A percentile compares a stretch with the other conserved stretches of the same genome.
These are phyloP conservation scores for Amphimallon solstitiale DNA, from an alignment of 2,888 invertebrate species.

Conservation along the genomic window DNA sequence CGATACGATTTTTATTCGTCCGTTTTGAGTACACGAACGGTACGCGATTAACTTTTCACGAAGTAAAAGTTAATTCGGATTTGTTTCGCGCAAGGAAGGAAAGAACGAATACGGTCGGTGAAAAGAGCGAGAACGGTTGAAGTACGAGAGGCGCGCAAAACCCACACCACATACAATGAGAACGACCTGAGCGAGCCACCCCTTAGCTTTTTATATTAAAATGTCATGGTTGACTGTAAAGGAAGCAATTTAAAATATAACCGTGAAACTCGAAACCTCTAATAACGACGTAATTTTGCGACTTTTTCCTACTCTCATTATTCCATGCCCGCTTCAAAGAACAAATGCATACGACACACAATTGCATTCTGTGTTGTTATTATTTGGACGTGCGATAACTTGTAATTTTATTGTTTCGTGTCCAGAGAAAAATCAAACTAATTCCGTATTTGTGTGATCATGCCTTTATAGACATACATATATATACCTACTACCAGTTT, in stretches of 20 bases:
- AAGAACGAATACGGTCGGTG: background rate
- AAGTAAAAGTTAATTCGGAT: background rate
- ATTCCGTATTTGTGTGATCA: background rate
- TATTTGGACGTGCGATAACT: slow-evolving; percentile 18
- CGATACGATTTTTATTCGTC: too few relatives aligned
- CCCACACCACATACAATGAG: background rate
- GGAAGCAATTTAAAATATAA: slow-evolving; percentile 40
- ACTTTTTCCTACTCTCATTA: slow-evolving; percentile 14
- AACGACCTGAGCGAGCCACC: slow-evolving; percentile 11
- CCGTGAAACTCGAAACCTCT: slow-evolving; percentile 34
- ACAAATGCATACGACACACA: background rate
- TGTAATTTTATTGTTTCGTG: slow-evolving; percentile 28
- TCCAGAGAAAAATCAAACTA: background rate
- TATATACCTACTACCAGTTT: too few relatives aligned
- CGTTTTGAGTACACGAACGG: too few relatives aligned
- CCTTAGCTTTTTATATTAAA: slow-evolving; percentile 35
- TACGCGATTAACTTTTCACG: background rate
- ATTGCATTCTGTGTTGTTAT: slow-evolving; percentile 8
- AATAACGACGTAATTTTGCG: slow-evolving; percentile 30
- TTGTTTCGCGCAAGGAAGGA: background rate
- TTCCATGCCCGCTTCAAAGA: slow-evolving; percentile 16
- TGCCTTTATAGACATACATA: background rate
- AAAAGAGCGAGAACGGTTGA: background rate
- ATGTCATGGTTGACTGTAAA: slow-evolving; percentile 41
- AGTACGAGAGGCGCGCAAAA: background rate